Evolutionary conservation across 2,888 invertebrate species (phyloP).

Genomic region (Euzetes globulus): DNA sequence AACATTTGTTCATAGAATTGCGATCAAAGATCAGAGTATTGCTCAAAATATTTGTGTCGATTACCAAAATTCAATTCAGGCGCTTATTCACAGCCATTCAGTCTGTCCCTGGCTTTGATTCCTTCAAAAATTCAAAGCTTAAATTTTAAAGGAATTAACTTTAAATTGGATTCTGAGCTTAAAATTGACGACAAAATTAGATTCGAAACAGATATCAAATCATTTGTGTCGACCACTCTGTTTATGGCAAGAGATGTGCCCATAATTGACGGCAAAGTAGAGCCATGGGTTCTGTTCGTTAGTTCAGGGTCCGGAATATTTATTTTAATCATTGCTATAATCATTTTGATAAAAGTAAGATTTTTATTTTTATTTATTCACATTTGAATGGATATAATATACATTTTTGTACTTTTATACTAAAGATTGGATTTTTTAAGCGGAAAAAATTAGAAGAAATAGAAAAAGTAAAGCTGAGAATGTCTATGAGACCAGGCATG

Average conservation of each 20-base stretch:
- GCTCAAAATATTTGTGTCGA: neutral
- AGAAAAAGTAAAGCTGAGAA: constrained; percentile 18
- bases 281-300: no score
- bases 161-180: neutral
- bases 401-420: neutral
- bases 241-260: no score
- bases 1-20: no score
- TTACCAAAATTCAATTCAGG: constrained; percentile 10
- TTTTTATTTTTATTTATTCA: no score
- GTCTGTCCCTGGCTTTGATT: neutral
- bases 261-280: no score
- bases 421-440: constrained; percentile 27
- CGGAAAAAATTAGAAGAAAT: constrained; percentile 28
- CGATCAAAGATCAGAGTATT: neutral
- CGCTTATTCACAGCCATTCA: neutral
- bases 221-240: neutral
- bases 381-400: neutral
- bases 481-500: constrained; percentile 28
- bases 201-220: neutral
- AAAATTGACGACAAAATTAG: neutral
- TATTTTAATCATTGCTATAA: no score
- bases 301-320: no score
- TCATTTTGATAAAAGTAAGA: no score
- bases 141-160: neutral
- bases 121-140: neutral